Evolutionary conservation across 2,888 invertebrate species (phyloP).

Genomic region (Digitonthophagus gazella): DNA sequence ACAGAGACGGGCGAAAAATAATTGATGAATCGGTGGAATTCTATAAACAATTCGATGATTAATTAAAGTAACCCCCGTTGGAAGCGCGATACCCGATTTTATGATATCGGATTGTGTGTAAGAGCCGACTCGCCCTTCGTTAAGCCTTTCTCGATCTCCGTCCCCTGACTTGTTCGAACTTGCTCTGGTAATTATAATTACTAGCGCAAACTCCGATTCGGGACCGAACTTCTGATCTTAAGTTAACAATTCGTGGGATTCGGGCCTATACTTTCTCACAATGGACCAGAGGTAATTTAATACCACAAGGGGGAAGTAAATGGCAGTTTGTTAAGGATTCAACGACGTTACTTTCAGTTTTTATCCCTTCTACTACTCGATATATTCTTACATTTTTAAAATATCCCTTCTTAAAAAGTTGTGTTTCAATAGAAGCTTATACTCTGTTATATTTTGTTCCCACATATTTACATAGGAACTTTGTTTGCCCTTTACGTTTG

Average conservation of each 20-base stretch:
- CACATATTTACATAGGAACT: too few relatives aligned
- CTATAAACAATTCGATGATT: background rate
- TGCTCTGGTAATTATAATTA: slow-evolving; percentile 43
- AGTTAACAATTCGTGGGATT: slow-evolving; percentile 24
- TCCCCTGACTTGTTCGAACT: slow-evolving; percentile 31
- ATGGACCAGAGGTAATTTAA: background rate
- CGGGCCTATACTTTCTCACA: slow-evolving; percentile 19
- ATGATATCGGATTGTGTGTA: background rate
- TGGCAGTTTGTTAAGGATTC: background rate
- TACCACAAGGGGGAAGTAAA: background rate
- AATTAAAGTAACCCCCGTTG: background rate
- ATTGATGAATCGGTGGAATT: background rate
- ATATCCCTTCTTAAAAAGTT: too few relatives aligned
- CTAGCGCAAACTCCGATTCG: slow-evolving; percentile 39
- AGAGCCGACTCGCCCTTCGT: background rate
- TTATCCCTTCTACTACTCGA: too few relatives aligned
- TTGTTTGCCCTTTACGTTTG: too few relatives aligned
- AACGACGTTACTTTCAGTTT: background rate
- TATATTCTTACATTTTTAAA: too few relatives aligned
- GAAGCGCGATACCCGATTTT: background rate
- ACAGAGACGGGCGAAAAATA: background rate
- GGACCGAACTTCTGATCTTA: slow-evolving; percentile 28
- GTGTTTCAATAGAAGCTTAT: too few relatives aligned
- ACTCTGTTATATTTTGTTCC: too few relatives aligned
- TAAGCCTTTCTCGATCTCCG: background rate